Conservation (phyloP, 2,113 vertebrate species). For the Mionectes macconnelli region DNA sequence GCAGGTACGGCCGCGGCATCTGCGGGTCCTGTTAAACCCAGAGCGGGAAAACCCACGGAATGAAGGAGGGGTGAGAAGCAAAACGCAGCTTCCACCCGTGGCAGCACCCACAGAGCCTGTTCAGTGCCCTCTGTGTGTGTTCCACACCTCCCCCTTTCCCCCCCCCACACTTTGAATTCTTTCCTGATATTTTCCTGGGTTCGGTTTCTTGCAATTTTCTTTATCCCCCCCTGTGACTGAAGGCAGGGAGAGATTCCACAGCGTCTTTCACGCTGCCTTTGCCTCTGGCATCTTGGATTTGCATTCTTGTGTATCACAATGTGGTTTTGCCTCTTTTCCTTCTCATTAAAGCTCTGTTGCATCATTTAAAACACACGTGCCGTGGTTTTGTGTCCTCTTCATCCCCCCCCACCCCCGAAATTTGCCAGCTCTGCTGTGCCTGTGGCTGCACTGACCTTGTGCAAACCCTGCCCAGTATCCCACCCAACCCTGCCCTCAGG, state of each 20-base stretch:
- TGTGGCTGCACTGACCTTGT: neutral
- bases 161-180: neutral
- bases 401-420: too few species aligned
- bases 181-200: neutral
- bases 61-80: neutral
- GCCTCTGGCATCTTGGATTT: neutral
- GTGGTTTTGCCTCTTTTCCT: neutral
- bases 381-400: neutral
- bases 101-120: neutral
- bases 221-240: neutral
- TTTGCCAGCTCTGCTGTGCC: neutral
- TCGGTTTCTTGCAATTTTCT: neutral
- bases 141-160: accelerated
- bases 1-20: neutral
- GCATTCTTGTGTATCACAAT: neutral
- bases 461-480: neutral
- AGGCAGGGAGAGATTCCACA: neutral
- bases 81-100: neutral
- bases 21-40: neutral
- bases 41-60: neutral
- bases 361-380: neutral
- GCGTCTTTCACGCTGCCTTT: neutral
- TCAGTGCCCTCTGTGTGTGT: neutral
- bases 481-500: neutral
- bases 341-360: slow-evolving; percentile 40